phyloP scores from a whole-genome alignment of 2,888 invertebrate species.

The Drosophila monieri region DNA sequence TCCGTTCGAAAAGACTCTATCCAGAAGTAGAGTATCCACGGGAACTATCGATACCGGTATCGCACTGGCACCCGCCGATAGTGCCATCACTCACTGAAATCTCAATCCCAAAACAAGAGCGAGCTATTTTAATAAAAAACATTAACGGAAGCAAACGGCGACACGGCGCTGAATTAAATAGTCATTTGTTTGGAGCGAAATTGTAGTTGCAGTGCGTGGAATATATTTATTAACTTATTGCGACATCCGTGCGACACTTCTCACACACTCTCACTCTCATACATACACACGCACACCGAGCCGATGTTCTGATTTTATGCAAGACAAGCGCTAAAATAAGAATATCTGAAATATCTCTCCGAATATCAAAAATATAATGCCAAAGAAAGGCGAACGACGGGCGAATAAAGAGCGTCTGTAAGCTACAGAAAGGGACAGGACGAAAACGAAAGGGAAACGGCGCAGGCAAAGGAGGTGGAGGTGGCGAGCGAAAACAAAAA shows the following conservation, averaged over 20 bases:
- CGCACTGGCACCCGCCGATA: slow-evolving; percentile 8
- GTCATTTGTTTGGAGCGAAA: slow-evolving; percentile 11
- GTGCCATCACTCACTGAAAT: slow-evolving; percentile 14
- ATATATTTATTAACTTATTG: slow-evolving; percentile 29
- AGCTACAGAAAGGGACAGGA: slow-evolving; percentile 22
- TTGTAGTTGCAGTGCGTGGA: slow-evolving; percentile 32
- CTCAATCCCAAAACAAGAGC: slow-evolving; percentile 40
- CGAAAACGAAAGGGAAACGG: slow-evolving; percentile 18
- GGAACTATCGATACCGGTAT: slow-evolving; percentile 9
- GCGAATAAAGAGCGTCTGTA: slow-evolving; percentile 19
- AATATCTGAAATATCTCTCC: slow-evolving; percentile 62
- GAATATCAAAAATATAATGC: slow-evolving; percentile 64
- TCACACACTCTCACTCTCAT: slow-evolving; percentile 11
- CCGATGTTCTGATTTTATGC: slow-evolving; percentile 74
- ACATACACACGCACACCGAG: not conserved
- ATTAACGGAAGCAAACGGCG: slow-evolving; percentile 17
- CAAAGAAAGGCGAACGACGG: slow-evolving; percentile 51
- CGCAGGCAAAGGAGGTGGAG: slow-evolving; percentile 11
- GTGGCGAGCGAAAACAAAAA: slow-evolving; percentile 26
- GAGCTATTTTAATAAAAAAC: slow-evolving; percentile 30
- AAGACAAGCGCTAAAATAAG: slow-evolving; percentile 75
- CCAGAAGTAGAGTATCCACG: slow-evolving; percentile 4
- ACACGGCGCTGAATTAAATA: slow-evolving; percentile 2
- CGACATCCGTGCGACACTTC: slow-evolving; percentile 26
- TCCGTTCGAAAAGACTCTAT: slow-evolving; percentile 8